Evolutionary conservation across 2,888 invertebrate species (phyloP).

Genomic region (Dastarcus helophoroides): DNA sequence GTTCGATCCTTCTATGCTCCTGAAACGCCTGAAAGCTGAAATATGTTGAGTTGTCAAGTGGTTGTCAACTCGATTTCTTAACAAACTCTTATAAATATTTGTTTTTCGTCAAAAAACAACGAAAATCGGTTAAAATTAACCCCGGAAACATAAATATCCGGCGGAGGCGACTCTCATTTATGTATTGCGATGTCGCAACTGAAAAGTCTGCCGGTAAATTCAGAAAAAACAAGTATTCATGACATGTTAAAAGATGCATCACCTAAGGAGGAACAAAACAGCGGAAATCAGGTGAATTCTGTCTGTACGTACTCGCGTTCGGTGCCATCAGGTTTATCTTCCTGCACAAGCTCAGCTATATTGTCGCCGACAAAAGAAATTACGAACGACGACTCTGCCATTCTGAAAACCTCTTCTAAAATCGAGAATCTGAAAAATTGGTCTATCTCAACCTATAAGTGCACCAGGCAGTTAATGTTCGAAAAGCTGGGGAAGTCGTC

Average conservation of each 20-base stretch:
- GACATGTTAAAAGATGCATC: slow-evolving; percentile 80
- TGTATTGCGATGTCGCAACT: slow-evolving; percentile 35
- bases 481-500: slow-evolving; percentile 93
- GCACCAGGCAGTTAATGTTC: slow-evolving; percentile 91
- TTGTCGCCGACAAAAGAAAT: slow-evolving; percentile 41
- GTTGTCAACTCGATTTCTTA: too few relatives aligned
- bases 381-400: slow-evolving; percentile 46
- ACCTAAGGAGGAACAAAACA: slow-evolving; percentile 62
- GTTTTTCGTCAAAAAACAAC: too few relatives aligned
- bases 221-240: slow-evolving; percentile 61
- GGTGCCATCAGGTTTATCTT: slow-evolving; percentile 50
- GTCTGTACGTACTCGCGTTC: slow-evolving; percentile 58
- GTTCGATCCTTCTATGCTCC: too few relatives aligned
- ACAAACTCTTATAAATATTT: too few relatives aligned
- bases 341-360: slow-evolving; percentile 35
- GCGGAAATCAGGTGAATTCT: slow-evolving; percentile 57
- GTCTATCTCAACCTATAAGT: slow-evolving; percentile 97
- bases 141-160: too few relatives aligned
- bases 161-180: too few relatives aligned
- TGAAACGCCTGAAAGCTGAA: too few relatives aligned
- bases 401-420: slow-evolving; percentile 62
- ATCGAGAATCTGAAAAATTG: slow-evolving; percentile 90
- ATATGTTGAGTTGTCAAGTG: too few relatives aligned
- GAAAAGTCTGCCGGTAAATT: slow-evolving; percentile 29
- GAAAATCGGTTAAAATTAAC: too few relatives aligned